Percentiles rank a stretch among this genome's conserved stretches.
These are phyloP conservation scores for Megalops atlanticus DNA, from an alignment of 2,113 vertebrate genomes.

Conservation along the genomic window DNA sequence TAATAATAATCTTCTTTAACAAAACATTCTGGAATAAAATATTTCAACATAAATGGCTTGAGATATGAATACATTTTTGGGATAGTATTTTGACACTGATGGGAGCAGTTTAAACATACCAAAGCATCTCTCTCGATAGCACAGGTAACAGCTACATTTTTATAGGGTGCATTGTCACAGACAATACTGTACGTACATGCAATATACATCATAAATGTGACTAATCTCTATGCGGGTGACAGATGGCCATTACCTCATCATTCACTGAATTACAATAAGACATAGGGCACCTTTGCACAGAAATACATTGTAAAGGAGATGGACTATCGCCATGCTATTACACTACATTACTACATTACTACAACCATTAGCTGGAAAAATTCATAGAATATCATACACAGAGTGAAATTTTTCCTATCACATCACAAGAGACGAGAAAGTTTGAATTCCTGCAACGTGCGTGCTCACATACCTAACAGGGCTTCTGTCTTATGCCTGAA, in stretches of 20 bases:
- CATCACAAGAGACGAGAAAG: not conserved
- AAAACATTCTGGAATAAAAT: too few species aligned
- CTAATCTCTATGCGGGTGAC: too few species aligned
- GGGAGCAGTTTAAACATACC: not conserved
- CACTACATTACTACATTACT: not conserved
- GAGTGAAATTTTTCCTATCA: too few species aligned
- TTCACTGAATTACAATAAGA: too few species aligned
- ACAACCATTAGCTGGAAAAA: not conserved
- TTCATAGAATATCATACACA: too few species aligned
- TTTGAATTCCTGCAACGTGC: not conserved
- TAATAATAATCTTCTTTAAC: too few species aligned
- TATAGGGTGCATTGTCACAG: too few species aligned
- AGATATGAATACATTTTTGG: not conserved
- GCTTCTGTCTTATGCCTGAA: conserved; percentile 72
- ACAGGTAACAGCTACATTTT: not conserved
- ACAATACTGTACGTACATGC: too few species aligned
- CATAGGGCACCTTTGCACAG: too few species aligned
- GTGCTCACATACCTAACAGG: conserved; percentile 74
- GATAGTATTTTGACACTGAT: not conserved
- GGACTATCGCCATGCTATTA: not conserved
- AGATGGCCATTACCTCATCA: too few species aligned
- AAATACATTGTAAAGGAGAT: not conserved
- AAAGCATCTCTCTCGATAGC: not conserved
- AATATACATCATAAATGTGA: too few species aligned
- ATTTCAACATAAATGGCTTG: too few species aligned